Conservation (phyloP, 2,113 vertebrate species). For the Pomatorhinus ruficollis region DNA sequence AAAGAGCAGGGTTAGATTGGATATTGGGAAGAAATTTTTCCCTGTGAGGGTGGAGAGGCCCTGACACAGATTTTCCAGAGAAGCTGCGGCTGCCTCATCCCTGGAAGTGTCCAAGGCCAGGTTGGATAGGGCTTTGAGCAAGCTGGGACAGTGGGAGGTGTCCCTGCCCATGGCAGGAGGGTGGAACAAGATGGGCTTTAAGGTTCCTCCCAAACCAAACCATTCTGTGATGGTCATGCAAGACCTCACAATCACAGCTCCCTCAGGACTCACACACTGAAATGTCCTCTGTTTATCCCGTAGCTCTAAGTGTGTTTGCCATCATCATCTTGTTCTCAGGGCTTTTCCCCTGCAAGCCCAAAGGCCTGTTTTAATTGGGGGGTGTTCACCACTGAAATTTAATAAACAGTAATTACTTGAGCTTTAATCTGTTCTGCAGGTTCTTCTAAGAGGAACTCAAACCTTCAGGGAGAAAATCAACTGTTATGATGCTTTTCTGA, state of each 20-base stretch:
- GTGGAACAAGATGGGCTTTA: not conserved
- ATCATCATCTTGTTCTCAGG: not conserved
- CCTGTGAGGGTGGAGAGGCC: rapidly evolving
- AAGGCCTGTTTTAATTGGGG: not conserved
- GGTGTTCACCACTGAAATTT: not conserved
- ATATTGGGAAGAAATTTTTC: rapidly evolving
- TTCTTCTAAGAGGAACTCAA: not conserved
- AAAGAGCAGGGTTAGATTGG: rapidly evolving
- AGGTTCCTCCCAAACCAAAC: not conserved
- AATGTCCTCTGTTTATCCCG: not conserved
- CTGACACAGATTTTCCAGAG: not conserved
- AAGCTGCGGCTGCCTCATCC: not conserved
- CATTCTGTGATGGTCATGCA: not conserved
- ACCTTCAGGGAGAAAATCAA: not conserved
- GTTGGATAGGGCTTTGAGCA: not conserved
- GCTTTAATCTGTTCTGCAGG: not conserved
- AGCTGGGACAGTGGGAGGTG: rapidly evolving
- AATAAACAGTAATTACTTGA: not conserved
- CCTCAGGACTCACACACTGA: not conserved
- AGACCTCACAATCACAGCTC: not conserved
- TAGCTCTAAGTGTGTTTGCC: not conserved
- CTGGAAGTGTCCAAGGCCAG: rapidly evolving
- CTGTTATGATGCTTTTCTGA: not conserved
- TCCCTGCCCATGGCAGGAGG: not conserved
- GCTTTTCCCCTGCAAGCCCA: not conserved